A percentile compares a stretch with the other conserved stretches of the same genome.
Evolutionary conservation across 2,797 vertebrate species (phyloP).

Genomic region (Eptatretus atami): DNA sequence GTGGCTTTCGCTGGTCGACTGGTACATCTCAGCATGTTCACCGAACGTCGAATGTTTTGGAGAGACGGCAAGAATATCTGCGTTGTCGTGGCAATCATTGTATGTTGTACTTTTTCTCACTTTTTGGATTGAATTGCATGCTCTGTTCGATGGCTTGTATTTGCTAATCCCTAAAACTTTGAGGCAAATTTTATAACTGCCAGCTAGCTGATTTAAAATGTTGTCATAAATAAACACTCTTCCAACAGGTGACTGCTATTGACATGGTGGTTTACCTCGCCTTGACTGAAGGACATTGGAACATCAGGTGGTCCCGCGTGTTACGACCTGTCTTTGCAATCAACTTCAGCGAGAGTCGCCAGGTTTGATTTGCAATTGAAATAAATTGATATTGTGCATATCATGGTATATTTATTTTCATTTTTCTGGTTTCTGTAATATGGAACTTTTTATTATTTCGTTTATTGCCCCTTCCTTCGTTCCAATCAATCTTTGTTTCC

Average conservation of each 20-base stretch:
- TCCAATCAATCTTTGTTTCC: no score
- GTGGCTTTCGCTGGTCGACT: slow-evolving; percentile 31
- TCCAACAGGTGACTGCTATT: slow-evolving; percentile 27
- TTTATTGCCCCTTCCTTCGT: no score
- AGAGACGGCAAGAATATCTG: slow-evolving; percentile 75
- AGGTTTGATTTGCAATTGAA: slow-evolving; percentile 20
- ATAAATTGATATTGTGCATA: no score
- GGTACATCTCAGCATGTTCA: slow-evolving; percentile 41
- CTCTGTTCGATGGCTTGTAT: no score
- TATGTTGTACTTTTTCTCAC: slow-evolving; percentile 13
- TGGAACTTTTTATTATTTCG: no score
- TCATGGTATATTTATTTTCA: no score
- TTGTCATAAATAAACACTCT: slow-evolving; percentile 6
- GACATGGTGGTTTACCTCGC: slow-evolving; percentile 34
- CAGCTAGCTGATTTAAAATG: no score
- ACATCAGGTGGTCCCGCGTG: slow-evolving; percentile 39
- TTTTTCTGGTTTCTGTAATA: no score
- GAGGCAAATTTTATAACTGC: no score
- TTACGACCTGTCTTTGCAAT: slow-evolving; percentile 46
- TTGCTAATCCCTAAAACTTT: no score
- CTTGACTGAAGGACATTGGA: slow-evolving; percentile 17
- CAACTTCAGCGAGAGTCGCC: slow-evolving; percentile 55
- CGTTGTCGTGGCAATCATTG: slow-evolving; percentile 33
- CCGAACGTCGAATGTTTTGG: slow-evolving; percentile 35
- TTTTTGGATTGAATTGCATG: no score